Evolutionary conservation across 1,140 invertebrate genomes (phyloP).

Genomic region (Platorchestia sp.): DNA sequence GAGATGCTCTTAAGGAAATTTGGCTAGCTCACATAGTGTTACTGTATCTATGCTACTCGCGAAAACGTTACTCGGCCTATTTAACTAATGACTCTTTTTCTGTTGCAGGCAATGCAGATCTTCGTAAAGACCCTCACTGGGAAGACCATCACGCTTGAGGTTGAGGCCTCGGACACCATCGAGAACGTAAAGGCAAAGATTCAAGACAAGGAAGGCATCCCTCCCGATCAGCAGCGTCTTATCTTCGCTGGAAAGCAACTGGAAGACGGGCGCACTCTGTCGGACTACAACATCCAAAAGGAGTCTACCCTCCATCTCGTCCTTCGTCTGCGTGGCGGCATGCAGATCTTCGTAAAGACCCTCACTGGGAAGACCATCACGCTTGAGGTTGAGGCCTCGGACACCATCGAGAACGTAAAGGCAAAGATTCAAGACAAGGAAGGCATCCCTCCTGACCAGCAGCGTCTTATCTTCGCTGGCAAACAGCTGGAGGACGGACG

Average conservation of each 20-base stretch:
- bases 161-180: constrained; percentile 85
- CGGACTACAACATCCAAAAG: constrained; percentile 78
- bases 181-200: constrained; percentile 96
- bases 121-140: constrained; percentile 79
- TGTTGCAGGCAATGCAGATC: constrained; percentile 47
- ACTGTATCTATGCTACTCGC: neutral
- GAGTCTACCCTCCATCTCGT: constrained; percentile 72
- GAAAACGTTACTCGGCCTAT: neutral
- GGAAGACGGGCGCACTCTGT: constrained; percentile 77
- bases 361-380: constrained; percentile 77
- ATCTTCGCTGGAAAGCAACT: constrained; percentile 73
- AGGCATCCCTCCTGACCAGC: constrained; percentile 75
- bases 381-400: constrained; percentile 79
- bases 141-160: constrained; percentile 75
- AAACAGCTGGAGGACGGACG: constrained; percentile 76
- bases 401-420: constrained; percentile 88
- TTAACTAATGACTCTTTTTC: neutral
- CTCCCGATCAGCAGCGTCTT: constrained; percentile 78
- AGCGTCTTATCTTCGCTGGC: constrained; percentile 72
- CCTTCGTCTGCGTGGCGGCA: constrained; percentile 83
- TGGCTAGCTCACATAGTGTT: too few relatives aligned
- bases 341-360: constrained; percentile 94
- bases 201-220: constrained; percentile 81
- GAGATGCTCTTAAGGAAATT: too few relatives aligned
- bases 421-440: constrained; percentile 76